Base-by-base conservation (phyloP, 2,797 vertebrate species). In the Sciurus vulgaris region DNA sequence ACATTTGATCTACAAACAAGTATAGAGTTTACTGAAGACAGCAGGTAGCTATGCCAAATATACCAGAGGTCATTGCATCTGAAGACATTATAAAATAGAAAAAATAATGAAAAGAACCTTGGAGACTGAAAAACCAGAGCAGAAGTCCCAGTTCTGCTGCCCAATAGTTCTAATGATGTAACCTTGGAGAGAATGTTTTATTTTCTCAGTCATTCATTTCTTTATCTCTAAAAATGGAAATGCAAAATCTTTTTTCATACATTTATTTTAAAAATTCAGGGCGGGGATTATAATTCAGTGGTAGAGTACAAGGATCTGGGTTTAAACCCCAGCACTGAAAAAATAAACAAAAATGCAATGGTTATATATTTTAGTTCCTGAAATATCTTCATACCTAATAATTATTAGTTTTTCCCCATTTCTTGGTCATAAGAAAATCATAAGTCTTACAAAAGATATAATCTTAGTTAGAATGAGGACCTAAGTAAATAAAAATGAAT, bases 401-500 rank as follows among this genome's bases (percentile, higher is more conserved):
- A 81, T 91, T 95, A 86, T 26, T 92, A 76, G 54, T 65, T 94
- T 30, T 89, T 93, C 17, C 26, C 33, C 14, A n/a, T 84, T 61
- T 79, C 26, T 81, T 63, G 33, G 30, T 56, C 49, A 51, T 89
- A 82, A 91, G 54, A 95, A 96, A 88, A 81, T 8, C 69, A 22
- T 79, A 20, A 89, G 26, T 94, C 78, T 91, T 96, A 1, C 72
- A 72, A 86, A 72, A 82, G 10, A 18, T 94, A 35, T 84, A 74
- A 63, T 87, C 49, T 38, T 82, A 28, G 6, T 56, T 86, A 70
- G 30, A 15, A 51, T 76, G 35, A 91, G 13, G 22, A 89, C 83
- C 38, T 77, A n/a, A 81, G 41, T 94, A 93, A 91, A 69, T 88
- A 74, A 49, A 85, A 78, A 89, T 93, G 24, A 96, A 73, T 82